phyloP scores from a whole-genome alignment of 2,113 vertebrate species.

The Aix galericulata region DNA sequence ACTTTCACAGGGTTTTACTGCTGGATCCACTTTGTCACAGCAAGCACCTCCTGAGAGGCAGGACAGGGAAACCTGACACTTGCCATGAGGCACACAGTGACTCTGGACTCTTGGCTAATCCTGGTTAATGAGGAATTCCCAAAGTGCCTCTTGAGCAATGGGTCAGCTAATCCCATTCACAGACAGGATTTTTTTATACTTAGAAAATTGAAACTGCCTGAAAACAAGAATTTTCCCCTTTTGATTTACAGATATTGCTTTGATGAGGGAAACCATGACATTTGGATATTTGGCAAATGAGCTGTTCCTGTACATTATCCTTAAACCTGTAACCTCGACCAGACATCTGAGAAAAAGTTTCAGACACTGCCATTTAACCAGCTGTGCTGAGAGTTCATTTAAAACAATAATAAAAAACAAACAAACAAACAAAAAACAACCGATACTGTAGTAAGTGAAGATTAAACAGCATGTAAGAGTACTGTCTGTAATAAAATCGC shows the following conservation, averaged over 20 bases:
- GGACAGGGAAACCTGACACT: not conserved
- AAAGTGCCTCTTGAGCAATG: not conserved
- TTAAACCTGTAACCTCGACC: not conserved
- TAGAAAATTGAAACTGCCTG: not conserved
- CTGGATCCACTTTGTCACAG: not conserved
- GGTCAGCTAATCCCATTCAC: slow-evolving; percentile 27
- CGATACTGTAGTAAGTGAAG: not conserved
- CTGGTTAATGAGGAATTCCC: not conserved
- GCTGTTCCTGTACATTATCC: not conserved
- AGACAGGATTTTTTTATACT: not conserved
- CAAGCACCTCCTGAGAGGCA: not conserved
- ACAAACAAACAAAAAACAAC: too few species aligned
- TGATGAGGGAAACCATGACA: not conserved
- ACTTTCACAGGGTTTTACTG: not conserved
- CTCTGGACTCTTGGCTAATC: not conserved
- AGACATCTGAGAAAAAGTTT: not conserved
- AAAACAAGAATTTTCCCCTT: not conserved
- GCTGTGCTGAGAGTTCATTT: not conserved
- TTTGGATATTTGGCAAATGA: not conserved
- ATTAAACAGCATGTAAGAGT: not conserved
- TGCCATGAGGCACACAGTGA: not conserved
- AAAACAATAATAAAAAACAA: not conserved
- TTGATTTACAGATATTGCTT: not conserved
- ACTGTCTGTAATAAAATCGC: too few species aligned
- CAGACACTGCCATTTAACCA: not conserved